Evolutionary conservation across 2,888 invertebrate species (phyloP).

Genomic region (Plebejus argus): DNA sequence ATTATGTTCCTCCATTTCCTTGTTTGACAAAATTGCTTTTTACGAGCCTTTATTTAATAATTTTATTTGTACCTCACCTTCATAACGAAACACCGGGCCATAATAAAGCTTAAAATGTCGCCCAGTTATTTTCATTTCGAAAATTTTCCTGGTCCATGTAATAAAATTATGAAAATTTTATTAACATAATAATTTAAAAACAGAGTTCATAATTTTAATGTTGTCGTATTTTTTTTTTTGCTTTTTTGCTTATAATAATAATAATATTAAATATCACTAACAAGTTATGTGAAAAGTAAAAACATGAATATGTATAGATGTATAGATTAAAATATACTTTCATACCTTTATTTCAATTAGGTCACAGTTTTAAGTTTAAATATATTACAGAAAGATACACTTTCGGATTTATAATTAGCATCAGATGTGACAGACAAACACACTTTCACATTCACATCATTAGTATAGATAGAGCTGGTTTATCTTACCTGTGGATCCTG

Average conservation of each 20-base stretch:
- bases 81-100: not conserved
- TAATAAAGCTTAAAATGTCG: conserved; percentile 13
- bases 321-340: no score
- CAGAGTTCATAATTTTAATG: not conserved
- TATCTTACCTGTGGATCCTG: conserved; percentile 87
- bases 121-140: not conserved
- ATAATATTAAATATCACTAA: no score
- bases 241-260: not conserved
- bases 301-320: no score
- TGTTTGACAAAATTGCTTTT: not conserved
- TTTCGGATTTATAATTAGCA: no score
- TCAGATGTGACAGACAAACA: no score
- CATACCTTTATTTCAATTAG: no score
- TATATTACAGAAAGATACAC: no score
- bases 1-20: not conserved
- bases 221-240: not conserved
- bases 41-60: not conserved
- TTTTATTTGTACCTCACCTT: not conserved
- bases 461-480: no score
- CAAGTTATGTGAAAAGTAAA: no score
- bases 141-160: not conserved
- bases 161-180: not conserved
- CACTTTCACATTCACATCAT: no score
- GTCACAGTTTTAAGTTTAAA: no score
- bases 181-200: not conserved